Evolutionary conservation across 1,140 invertebrate genomes (phyloP).

Genomic region (Hyposmocoma kahamanoa): DNA sequence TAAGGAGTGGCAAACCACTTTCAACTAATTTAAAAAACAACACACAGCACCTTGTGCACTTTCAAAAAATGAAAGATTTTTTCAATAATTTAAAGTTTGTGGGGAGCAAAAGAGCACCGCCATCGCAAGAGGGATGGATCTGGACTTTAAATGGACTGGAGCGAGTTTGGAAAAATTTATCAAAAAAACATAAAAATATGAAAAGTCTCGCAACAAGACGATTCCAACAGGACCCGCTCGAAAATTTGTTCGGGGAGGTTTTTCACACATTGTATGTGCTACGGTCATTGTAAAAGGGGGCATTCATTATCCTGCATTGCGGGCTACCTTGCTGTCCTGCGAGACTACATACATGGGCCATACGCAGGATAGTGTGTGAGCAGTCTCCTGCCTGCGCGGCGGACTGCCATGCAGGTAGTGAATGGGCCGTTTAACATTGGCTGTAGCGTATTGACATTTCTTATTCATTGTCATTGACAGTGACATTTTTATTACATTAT

Average conservation of each 20-base stretch:
- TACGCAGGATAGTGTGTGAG: too few species aligned
- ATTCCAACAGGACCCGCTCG: conserved; percentile 12
- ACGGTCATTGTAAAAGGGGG: too few species aligned
- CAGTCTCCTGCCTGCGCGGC: too few species aligned
- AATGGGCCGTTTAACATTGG: too few species aligned
- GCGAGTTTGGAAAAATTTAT: conserved; percentile 10
- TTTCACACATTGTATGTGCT: too few species aligned
- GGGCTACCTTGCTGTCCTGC: too few species aligned
- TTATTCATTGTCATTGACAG: too few species aligned
- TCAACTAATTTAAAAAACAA: conserved; percentile 11
- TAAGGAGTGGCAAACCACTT: conserved; percentile 2
- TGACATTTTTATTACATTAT: too few species aligned
- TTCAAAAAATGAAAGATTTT: conserved; percentile 17
- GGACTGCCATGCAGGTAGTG: too few species aligned
- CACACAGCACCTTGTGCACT: conserved; percentile 10
- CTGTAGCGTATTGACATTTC: too few species aligned
- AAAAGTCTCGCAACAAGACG: conserved; percentile 8
- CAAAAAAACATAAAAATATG: conserved; percentile 6
- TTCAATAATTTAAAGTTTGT: conserved; percentile 15
- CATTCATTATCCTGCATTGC: too few species aligned
- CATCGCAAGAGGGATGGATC: conserved; percentile 18
- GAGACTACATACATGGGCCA: too few species aligned
- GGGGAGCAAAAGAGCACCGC: conserved; percentile 8
- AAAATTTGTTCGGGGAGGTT: conserved; percentile 11
- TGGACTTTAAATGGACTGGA: conserved; percentile 18